Evolutionary conservation across 2,797 vertebrate species (phyloP).

Genomic region (Oreortyx pictus): DNA sequence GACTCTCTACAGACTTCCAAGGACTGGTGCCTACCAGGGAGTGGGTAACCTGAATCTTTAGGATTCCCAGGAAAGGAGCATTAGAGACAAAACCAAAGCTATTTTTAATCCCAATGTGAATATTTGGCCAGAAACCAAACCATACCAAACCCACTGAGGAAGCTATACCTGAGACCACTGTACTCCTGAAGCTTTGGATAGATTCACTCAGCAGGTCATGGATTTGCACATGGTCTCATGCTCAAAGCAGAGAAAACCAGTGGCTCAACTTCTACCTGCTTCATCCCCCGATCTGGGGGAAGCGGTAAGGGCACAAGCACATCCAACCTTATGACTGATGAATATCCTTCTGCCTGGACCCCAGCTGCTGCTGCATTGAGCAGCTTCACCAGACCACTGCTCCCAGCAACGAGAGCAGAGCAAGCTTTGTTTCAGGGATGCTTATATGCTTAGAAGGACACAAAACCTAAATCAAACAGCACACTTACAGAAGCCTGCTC

Average conservation of each 20-base stretch:
- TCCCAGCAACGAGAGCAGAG: not conserved
- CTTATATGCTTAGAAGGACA: slow-evolving; percentile 8
- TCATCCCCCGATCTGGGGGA: not conserved
- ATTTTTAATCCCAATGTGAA: not conserved
- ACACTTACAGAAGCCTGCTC: slow-evolving; percentile 18
- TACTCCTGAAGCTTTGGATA: fast-evolving
- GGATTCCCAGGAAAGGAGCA: not conserved
- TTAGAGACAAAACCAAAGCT: fast-evolving
- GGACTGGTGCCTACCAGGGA: not conserved
- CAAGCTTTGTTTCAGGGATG: not conserved
- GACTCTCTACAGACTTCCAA: not conserved
- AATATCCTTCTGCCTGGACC: not conserved
- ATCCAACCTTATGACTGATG: fast-evolving
- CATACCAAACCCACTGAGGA: fast-evolving
- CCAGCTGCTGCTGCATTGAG: not conserved
- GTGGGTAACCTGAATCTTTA: not conserved
- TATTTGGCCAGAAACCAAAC: not conserved
- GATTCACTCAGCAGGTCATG: fast-evolving
- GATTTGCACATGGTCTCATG: not conserved
- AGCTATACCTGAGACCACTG: fast-evolving
- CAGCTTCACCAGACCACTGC: not conserved
- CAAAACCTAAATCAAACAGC: slow-evolving; percentile 56
- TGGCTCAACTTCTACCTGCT: fast-evolving
- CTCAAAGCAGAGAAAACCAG: not conserved
- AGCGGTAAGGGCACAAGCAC: fast-evolving